Percentiles rank a stretch among this genome's conserved stretches.
These are phyloP conservation scores for Bubalus kerabau DNA, from an alignment of 2,113 vertebrate species.

Conservation along the genomic window DNA sequence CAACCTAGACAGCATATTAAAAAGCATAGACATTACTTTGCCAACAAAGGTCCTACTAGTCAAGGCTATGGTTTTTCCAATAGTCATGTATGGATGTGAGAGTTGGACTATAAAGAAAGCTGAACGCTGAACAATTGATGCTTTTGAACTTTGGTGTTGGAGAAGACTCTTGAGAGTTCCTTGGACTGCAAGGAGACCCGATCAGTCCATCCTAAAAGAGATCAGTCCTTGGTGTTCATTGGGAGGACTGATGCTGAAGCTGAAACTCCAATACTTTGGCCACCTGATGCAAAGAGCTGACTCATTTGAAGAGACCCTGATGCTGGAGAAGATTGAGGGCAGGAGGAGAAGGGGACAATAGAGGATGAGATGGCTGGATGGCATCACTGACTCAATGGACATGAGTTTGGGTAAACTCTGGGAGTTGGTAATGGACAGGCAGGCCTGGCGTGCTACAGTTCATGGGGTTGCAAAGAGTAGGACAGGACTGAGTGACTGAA, in stretches of 20 bases:
- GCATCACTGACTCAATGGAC: background rate
- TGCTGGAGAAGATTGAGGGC: background rate
- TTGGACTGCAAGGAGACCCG: background rate
- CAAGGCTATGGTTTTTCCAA: background rate
- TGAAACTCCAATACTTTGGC: background rate
- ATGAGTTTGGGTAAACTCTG: background rate
- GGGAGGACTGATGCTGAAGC: background rate
- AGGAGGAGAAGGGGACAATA: background rate
- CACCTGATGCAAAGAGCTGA: background rate
- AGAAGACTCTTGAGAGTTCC: background rate
- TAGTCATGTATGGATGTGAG: background rate
- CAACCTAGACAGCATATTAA: background rate
- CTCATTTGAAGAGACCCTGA: background rate
- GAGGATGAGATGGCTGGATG: background rate
- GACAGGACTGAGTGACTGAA: background rate
- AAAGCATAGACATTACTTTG: background rate
- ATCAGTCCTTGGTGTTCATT: background rate
- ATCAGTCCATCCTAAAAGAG: background rate
- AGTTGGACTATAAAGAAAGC: background rate
- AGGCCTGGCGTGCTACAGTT: fast-evolving
- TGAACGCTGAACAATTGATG: fast-evolving
- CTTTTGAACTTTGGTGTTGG: background rate
- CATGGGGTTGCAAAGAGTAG: background rate
- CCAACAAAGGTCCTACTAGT: background rate
- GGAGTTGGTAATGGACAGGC: background rate